Base-by-base conservation (phyloP, 2,888 invertebrate genomes). In the Galerucella calmariensis region DNA sequence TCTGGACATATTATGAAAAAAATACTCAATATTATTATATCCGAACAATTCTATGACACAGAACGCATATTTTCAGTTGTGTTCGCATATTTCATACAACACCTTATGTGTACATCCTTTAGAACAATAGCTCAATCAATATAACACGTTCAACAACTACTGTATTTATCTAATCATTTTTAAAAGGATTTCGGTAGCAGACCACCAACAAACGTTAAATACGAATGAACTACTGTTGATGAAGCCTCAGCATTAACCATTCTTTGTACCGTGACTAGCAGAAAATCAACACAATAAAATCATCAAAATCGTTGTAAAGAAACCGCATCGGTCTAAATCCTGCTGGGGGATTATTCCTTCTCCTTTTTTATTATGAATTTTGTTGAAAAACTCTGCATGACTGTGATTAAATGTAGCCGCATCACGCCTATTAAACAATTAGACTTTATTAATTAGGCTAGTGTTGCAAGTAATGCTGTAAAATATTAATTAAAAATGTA, bases 401-500 rank as follows among this genome's bases (percentile, higher is more conserved):
- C 62, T 69, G 62, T 62, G 48, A 62, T 69, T 41, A 41, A 69
- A 69, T 62, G 51, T 62, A 20, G 27, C 62, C 48, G 16, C 58
- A 61, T 56, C 56, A 56, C 10, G 56, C 16, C 44, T 68, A n/a
- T 20, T 69, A 61, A 62, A 69, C 69, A 69, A 69, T 69, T 69
- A 61, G 16, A 62, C 62, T 62, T 51, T 58, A 62, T 62, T 69
- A 69, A 69, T 69, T 69, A 62, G 27, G n/a, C 53, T n/a, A 51
- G 51, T 69, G 51, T 48, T 56, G 56, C 56, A 56, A 56, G 20
- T 14, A 48, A 14, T 48, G 56, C 16, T 2, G 9, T 56, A 16
- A 9, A 56, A 56, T 56, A 56, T 56, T 16, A 56, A 56, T 48
- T 12, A 48, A 65, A 65, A 71, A 79, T 79, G 79, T 80, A 75